Conservation (phyloP, 2,888 invertebrate genomes). For the Eucriotettix oculatus region DNA sequence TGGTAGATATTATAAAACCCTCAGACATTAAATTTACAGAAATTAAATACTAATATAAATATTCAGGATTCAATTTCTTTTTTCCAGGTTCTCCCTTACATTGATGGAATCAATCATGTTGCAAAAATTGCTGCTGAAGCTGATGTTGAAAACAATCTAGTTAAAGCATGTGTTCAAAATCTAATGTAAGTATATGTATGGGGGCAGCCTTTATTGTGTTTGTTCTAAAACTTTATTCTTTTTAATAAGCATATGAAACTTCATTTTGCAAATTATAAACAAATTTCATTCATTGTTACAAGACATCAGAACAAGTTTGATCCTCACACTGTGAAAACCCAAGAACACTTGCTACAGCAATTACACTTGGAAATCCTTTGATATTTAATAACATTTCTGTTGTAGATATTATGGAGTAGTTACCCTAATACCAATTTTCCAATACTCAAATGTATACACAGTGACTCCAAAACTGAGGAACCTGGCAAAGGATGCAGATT, state of each 20-base stretch:
- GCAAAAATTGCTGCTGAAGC: constrained; percentile 77
- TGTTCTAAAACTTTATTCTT: no score
- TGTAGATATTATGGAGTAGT: constrained; percentile 51
- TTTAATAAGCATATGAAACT: no score
- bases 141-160: constrained; percentile 82
- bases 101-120: constrained; percentile 86
- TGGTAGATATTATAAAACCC: neutral
- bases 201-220: no score
- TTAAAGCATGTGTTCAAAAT: constrained; percentile 88
- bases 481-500: constrained; percentile 42
- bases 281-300: no score
- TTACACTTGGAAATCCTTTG: neutral
- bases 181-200: constrained; percentile 43
- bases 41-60: neutral
- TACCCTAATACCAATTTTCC: constrained; percentile 58
- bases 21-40: neutral
- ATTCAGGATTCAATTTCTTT: constrained; percentile 14
- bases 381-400: constrained; percentile 2
- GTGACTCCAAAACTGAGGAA: constrained; percentile 55
- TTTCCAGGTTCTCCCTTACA: constrained; percentile 60
- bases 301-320: no score
- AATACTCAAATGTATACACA: constrained; percentile 75
- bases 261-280: no score
- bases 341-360: neutral
- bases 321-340: neutral